These are phyloP conservation scores for Limnephilus rhombicus DNA, from an alignment of 2,888 invertebrate species.

Conservation along the genomic window DNA sequence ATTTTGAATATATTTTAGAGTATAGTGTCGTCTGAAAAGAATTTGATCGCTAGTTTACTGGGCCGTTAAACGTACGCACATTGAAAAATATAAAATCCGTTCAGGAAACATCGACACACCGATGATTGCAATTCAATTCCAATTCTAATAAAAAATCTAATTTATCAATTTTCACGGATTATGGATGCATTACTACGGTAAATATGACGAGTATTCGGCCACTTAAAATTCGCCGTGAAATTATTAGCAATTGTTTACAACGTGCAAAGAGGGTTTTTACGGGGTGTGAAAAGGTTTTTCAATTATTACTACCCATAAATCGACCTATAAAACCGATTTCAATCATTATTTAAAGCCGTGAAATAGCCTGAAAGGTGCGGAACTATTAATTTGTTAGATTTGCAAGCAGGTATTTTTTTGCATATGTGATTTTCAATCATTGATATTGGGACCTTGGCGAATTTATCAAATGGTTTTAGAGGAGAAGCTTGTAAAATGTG, in stretches of 20 bases:
- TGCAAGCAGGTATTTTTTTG: neutral
- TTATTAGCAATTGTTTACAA: neutral
- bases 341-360: neutral
- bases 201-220: neutral
- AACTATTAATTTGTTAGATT: neutral
- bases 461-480: neutral
- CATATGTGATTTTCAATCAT: neutral
- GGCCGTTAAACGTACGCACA: neutral
- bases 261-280: neutral
- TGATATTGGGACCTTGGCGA: neutral
- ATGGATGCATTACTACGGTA: neutral
- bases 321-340: neutral
- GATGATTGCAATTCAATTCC: neutral
- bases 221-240: neutral
- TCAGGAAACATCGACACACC: neutral
- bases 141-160: neutral
- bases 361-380: neutral
- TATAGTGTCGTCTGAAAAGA: too few species aligned
- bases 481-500: too few species aligned
- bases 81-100: neutral
- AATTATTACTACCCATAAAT: slow-evolving; percentile 8
- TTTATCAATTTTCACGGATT: neutral
- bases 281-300: neutral
- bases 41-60: too few species aligned
- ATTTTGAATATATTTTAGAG: too few species aligned